Conservation (phyloP, 30 jellyfish, hydroid and myxozoan genomes). For the Chironex yamaguchii region DNA sequence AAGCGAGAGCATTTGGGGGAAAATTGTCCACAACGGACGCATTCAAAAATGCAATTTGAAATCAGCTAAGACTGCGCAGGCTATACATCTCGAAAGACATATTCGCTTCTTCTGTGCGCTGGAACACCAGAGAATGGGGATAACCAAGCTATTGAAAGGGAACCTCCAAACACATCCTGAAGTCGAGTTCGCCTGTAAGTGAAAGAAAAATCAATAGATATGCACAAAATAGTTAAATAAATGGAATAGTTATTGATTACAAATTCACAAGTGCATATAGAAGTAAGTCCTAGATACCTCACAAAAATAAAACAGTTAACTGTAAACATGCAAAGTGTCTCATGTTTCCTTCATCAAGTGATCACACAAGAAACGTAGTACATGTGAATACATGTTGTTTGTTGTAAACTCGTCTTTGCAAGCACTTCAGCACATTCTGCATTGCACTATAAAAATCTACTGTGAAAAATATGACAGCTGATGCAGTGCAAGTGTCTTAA, state of each 20-base stretch:
- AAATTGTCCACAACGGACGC: too few relatives aligned
- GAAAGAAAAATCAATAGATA: neutral
- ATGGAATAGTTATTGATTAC: neutral
- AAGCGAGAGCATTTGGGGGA: too few relatives aligned
- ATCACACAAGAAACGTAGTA: too few relatives aligned
- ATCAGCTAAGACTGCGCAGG: neutral
- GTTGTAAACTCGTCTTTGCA: too few relatives aligned
- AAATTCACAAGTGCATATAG: neutral
- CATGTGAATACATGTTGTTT: too few relatives aligned
- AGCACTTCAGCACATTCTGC: too few relatives aligned
- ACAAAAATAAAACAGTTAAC: neutral
- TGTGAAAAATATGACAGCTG: too few relatives aligned
- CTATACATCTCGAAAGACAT: constrained; percentile 75
- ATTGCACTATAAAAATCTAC: too few relatives aligned
- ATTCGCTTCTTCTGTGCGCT: constrained; percentile 78
- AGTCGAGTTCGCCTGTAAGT: constrained; percentile 85
- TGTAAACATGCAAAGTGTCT: neutral
- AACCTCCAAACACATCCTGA: constrained; percentile 90
- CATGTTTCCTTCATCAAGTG: too few relatives aligned
- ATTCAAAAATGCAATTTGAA: too few relatives aligned
- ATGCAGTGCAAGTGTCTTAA: too few relatives aligned
- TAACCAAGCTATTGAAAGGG: constrained; percentile 79
- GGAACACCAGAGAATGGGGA: constrained; percentile 90
- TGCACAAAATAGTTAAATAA: neutral
- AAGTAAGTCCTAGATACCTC: neutral